Evolutionary conservation across 2,888 invertebrate species (phyloP).

Genomic region (Sinelater perroti): DNA sequence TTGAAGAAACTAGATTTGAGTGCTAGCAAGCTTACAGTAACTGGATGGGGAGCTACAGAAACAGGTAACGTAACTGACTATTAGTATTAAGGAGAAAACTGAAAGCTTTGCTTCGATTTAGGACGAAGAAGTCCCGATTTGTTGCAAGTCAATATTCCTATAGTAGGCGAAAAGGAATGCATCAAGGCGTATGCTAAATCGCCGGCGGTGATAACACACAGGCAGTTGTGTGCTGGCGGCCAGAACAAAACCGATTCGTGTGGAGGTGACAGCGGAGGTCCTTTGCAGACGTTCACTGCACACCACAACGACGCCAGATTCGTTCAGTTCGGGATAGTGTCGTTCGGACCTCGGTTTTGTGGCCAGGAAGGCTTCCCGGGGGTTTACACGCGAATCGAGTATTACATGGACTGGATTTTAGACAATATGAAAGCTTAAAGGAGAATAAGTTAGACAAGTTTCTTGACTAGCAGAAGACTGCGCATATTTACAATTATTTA

Average conservation of each 20-base stretch:
- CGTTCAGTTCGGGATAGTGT: slow-evolving; percentile 66
- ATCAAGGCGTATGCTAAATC: slow-evolving; percentile 44
- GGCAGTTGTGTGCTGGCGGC: slow-evolving; percentile 74
- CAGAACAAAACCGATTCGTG: slow-evolving; percentile 68
- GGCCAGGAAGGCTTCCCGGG: slow-evolving; percentile 68
- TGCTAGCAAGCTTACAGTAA: slow-evolving; percentile 67
- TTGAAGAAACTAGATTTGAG: slow-evolving; percentile 56
- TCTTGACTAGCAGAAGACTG: neutral
- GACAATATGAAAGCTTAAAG: slow-evolving; percentile 47
- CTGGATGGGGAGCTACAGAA: slow-evolving; percentile 80
- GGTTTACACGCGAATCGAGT: slow-evolving; percentile 71
- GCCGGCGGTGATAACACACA: slow-evolving; percentile 47
- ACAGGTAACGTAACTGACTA: slow-evolving; percentile 56
- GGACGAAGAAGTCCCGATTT: slow-evolving; percentile 23
- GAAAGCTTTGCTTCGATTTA: slow-evolving; percentile 10
- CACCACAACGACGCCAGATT: slow-evolving; percentile 51
- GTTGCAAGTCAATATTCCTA: slow-evolving; percentile 40
- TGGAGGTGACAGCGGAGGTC: slow-evolving; percentile 75
- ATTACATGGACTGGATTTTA: slow-evolving; percentile 72
- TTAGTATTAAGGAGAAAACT: slow-evolving; percentile 38
- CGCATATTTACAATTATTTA: neutral
- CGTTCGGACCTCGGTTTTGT: slow-evolving; percentile 60
- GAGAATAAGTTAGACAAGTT: neutral
- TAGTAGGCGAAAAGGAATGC: slow-evolving; percentile 52
- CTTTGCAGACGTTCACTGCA: slow-evolving; percentile 56